Base-by-base conservation (phyloP, 2,888 invertebrate species). In the Geotrupes spiniger region DNA sequence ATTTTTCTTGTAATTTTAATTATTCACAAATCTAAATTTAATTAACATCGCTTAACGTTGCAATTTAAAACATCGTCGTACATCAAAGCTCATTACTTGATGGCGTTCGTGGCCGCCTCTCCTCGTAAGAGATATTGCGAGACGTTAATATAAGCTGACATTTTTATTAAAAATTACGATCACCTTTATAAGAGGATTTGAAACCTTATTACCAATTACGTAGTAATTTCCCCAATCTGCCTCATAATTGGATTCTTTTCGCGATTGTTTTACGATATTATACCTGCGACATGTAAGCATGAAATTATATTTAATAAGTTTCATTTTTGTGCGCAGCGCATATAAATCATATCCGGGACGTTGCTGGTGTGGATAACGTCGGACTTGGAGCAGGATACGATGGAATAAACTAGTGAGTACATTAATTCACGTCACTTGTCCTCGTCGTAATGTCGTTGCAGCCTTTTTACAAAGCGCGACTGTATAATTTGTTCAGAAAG, bases 311-410 rank as follows among this genome's bases (percentile, higher is more conserved):
- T 3, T 14, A 17, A 21, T 38, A n/a, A 17, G 17, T 38, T 38
- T 9, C 8, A 17, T 38, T 21, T 21, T 42, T 37, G n/a, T 37
- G 31, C 29, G 15, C 45, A 91, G 92, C 89, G 61, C 92, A 92
- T 77, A 90, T 92, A 75, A 91, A 92, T 79, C 90, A 92, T 76
- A 87, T 92, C 69, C 81, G 88, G 63, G 84, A 85, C 67, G 81
- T 89, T 55, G 90, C 90, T 53, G 92, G 92, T 56, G 85, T 90
- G 65, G 90, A 92, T 78, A 85, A 88, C 74, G 89, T 92, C 52
- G 92, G 92, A 41, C 80, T 92, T 54, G 92, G 92, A 53, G 91
- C 90, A 50, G 92, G 91, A 63, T 92, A 88, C 75, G 90, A 92
- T 71, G 92, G 92, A 65, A 91, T 92, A 74, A 89, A 90, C 80